A percentile compares a stretch with the other conserved stretches of the same genome.
Evolutionary conservation across 2,888 invertebrate genomes (phyloP).

Genomic region (Aphrophora alni): DNA sequence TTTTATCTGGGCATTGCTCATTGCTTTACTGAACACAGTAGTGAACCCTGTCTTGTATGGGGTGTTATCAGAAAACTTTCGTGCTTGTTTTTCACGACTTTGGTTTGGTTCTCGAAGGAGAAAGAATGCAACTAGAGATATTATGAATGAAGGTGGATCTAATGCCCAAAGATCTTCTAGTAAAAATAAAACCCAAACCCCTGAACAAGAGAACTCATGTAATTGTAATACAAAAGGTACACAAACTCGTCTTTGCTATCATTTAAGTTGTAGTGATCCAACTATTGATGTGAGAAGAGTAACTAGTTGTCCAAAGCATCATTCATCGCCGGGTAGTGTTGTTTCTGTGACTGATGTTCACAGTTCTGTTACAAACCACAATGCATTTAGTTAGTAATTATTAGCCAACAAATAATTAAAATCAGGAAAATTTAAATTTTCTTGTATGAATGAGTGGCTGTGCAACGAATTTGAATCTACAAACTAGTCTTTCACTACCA

Average conservation of each 20-base stretch:
- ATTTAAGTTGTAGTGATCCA: slow-evolving; percentile 27
- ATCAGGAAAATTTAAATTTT: neutral
- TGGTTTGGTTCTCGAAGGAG: slow-evolving; percentile 53
- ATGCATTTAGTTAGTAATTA: neutral
- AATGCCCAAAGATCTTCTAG: slow-evolving; percentile 15
- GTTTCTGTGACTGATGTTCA: slow-evolving; percentile 10
- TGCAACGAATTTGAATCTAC: neutral
- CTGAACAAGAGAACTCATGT: neutral
- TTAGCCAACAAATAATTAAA: neutral
- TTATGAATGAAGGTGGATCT: slow-evolving; percentile 16
- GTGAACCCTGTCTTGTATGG: slow-evolving; percentile 65
- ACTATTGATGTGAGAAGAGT: neutral
- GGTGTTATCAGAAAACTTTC: slow-evolving; percentile 63
- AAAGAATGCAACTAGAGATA: slow-evolving; percentile 28
- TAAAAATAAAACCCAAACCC: neutral
- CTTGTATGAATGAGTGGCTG: neutral
- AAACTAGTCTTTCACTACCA: neutral
- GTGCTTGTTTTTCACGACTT: slow-evolving; percentile 58
- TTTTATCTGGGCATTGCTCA: slow-evolving; percentile 61
- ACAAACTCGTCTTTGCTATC: slow-evolving; percentile 6
- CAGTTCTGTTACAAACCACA: neutral
- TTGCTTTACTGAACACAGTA: slow-evolving; percentile 63
- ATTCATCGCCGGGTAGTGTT: slow-evolving; percentile 22
- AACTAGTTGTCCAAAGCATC: neutral
- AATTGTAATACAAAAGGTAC: neutral